Percentiles rank a stretch among this genome's conserved stretches.
phyloP scores from a whole-genome alignment of 2,888 invertebrate species.

The Mechanitis mazaeus region DNA sequence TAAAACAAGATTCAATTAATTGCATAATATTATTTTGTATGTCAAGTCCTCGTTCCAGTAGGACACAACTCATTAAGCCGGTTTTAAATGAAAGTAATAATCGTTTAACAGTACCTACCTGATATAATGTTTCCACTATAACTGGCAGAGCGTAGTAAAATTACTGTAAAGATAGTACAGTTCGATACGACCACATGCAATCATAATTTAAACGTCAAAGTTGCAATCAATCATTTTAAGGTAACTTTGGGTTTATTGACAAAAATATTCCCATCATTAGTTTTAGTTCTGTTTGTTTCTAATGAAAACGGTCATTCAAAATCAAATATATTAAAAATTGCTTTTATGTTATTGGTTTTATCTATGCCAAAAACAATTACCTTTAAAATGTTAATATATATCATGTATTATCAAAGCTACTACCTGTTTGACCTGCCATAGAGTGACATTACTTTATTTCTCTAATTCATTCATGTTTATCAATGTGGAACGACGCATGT shows the following conservation, averaged over 20 bases:
- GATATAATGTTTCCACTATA: slow-evolving; percentile 16
- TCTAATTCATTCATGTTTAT: slow-evolving; percentile 17
- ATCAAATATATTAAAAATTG: too few relatives aligned
- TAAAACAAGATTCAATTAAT: too few relatives aligned
- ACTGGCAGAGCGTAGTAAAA: slow-evolving; percentile 24
- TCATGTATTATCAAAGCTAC: too few relatives aligned
- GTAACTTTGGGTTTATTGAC: background rate
- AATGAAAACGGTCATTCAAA: too few relatives aligned
- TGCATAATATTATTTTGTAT: too few relatives aligned
- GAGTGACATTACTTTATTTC: slow-evolving; percentile 3
- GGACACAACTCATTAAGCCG: background rate
- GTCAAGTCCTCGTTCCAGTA: slow-evolving; percentile 3
- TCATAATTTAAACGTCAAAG: slow-evolving; percentile 1
- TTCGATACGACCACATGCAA: slow-evolving; percentile 20
- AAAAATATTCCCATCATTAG: background rate
- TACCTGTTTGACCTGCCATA: too few relatives aligned
- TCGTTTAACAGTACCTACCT: slow-evolving; percentile 21
- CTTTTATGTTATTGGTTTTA: too few relatives aligned
- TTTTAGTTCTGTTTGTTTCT: too few relatives aligned
- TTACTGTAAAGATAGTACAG: slow-evolving; percentile 27
- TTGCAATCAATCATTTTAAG: background rate
- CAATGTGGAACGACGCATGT: slow-evolving; percentile 21
- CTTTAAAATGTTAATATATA: too few relatives aligned
- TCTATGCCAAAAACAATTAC: too few relatives aligned
- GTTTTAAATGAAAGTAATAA: slow-evolving; percentile 10